phyloP scores from a whole-genome alignment of 2,888 invertebrate species.

The Caradrina kadenii region DNA sequence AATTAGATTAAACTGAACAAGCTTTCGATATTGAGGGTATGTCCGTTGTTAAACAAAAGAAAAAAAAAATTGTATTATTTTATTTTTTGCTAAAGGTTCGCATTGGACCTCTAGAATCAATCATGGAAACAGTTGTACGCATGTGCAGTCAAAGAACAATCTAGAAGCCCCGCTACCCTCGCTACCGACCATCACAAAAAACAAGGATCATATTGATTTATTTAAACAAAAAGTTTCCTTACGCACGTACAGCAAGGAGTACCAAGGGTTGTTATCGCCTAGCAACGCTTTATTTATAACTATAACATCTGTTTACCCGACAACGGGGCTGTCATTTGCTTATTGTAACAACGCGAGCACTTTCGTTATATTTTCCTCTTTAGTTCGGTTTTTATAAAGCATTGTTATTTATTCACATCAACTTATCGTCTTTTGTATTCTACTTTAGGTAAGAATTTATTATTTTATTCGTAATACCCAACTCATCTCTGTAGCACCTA shows the following conservation, averaged over 20 bases:
- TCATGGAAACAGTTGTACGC: not conserved
- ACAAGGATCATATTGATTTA: slow-evolving; percentile 55
- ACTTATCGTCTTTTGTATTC: slow-evolving; percentile 43
- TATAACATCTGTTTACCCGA: slow-evolving; percentile 64
- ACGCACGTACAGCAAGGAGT: slow-evolving; percentile 32
- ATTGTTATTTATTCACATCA: slow-evolving; percentile 56
- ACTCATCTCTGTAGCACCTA: slow-evolving; percentile 23
- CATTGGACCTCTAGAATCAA: not conserved
- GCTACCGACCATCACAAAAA: slow-evolving; percentile 3
- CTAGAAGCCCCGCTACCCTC: not conserved
- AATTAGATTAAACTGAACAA: not conserved
- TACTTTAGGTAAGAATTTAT: slow-evolving; percentile 63
- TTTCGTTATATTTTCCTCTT: slow-evolving; percentile 41
- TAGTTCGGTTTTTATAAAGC: slow-evolving; percentile 54
- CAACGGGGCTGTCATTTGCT: slow-evolving; percentile 62
- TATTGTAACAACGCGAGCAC: slow-evolving; percentile 41
- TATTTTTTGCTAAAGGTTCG: not conserved
- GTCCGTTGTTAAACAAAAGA: too few relatives aligned
- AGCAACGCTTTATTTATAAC: slow-evolving; percentile 69
- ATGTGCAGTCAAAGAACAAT: not conserved
- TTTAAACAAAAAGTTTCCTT: slow-evolving; percentile 40
- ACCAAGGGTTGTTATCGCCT: slow-evolving; percentile 57
- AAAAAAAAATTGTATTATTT: too few relatives aligned
- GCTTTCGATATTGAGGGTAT: not conserved
- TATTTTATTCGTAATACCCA: slow-evolving; percentile 34